Base-by-base conservation (phyloP, 1,140 invertebrate species). In the Sitobion miscanthi region DNA sequence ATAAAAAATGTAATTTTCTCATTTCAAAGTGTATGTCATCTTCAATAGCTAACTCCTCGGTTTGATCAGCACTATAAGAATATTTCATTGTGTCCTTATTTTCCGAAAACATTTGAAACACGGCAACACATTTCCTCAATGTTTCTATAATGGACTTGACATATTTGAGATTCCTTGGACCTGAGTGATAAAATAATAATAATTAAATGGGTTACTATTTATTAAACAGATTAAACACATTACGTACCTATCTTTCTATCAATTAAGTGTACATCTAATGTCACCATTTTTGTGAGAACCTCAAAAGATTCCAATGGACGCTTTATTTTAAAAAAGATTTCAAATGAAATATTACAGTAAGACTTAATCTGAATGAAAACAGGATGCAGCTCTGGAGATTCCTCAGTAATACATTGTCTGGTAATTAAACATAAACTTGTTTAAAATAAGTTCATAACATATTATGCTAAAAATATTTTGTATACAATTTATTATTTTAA, bases 51-150 rank as follows among this genome's bases (percentile, higher is more conserved):
- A 77, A 77, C 30, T 77, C 62, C 14, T 77, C 62, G 0, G n/a
- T 14, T 77, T 77, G 30, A 1, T 17, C 62, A n/a, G 5, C n/a
- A 35, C 14, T 77, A n/a, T 77, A 14, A 17, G 5, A n/a, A 77
- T 77, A 77, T n/a, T 77, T 77, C 5, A 17, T 77, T 77, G 62
- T 77, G 17, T 77, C n/a, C n/a, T 77, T 77, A 77, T 77, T 77
- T n/a, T 77, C 62, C n/a, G 62, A 77, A 77, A 77, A 77, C 62
- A 77, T 77, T 77, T 77, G 62, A 77, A 77, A 77, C 30, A 77
- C 62, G 17, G 5, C 0, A 77, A 5, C 14, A 77, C 62, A 77
- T 77, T 77, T 77, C n/a, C 14, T 2, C 14, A 77, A 77, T 17
- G 62, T 77, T 77, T 23, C n/a, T 77, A 77, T 77, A 77, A 77